Base-by-base conservation (phyloP, 2,113 vertebrate genomes). In the Burhinus oedicnemus region DNA sequence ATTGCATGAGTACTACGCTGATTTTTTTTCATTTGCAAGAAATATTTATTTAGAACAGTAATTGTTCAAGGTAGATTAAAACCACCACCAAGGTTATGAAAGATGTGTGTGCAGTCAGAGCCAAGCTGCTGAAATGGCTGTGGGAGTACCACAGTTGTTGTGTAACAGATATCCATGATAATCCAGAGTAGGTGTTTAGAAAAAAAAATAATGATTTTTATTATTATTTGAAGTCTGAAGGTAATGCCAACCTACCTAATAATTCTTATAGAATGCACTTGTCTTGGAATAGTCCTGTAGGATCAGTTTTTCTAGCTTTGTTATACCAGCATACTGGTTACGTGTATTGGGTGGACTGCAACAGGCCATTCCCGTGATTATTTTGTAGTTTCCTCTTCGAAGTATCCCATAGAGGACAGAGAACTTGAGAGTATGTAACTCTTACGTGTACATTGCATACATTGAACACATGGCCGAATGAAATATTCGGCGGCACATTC, bases 71-170 rank as follows among this genome's bases (percentile, higher is more conserved):
- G 47, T 93, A 82, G 90, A 82, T 91, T 94, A 78, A 94, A 96
- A 85, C 90, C 83, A 87, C 69, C 38, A 60, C 2, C 9, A 32
- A 69, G 60, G 51, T 93, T 91, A 44, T 91, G 95, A 94, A 97
- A 97, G 83, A 68, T 40, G 29, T 18, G 29, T 70, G 78, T 52
- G 15, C 54, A 91, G 83, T 87, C 58, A 62, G 18, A 82, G 68
- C 54, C 45, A 64, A 72, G 84, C 66, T 96, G 74, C 70, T 77
- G 74, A 69, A 87, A 91, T 79, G 11, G 22, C 84, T 77, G 93
- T 83, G 69, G 61, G 81, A 94, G 81, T 72, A 69, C 65, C 62
- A 15, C 36, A 36, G 36, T 4, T 42, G 42, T 79, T 94, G 80
- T 1, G 19, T 84, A 85, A 95, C 68, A 66, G 71, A 66, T 72